These are phyloP conservation scores for Hiodon tergisus DNA, from an alignment of 2,113 vertebrate genomes.

Conservation along the genomic window DNA sequence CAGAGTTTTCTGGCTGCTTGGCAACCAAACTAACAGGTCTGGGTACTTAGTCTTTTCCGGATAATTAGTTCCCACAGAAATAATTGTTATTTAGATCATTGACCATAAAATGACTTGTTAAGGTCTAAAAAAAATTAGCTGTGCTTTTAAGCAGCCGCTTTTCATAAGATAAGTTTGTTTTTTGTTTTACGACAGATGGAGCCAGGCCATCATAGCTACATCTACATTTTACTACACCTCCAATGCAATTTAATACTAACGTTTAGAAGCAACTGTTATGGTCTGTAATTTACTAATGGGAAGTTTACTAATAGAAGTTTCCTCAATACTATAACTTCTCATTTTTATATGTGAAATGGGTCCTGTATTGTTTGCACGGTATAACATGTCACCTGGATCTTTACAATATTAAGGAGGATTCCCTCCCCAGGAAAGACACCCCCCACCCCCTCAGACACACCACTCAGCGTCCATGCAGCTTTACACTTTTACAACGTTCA, in stretches of 20 bases:
- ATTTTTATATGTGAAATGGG: constrained; percentile 1
- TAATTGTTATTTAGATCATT: constrained; percentile 53
- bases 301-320: neutral
- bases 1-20: constrained; percentile 46
- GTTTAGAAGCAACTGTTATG: neutral
- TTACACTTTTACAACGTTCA: constrained; percentile 2
- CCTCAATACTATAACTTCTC: neutral
- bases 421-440: neutral
- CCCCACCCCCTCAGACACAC: neutral
- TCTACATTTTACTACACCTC: constrained; percentile 18
- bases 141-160: constrained; percentile 21
- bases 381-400: neutral
- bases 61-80: constrained; percentile 56
- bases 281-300: constrained; percentile 26
- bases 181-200: constrained; percentile 25
- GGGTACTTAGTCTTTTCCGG: constrained; percentile 54
- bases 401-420: constrained; percentile 5
- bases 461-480: neutral
- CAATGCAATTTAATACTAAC: neutral
- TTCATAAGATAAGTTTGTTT: constrained; percentile 28
- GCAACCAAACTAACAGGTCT: constrained; percentile 47
- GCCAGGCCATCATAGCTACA: neutral
- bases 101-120: constrained; percentile 57
- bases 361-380: neutral
- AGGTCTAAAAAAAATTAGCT: constrained; percentile 39